Percentiles rank a stretch among this genome's conserved stretches.
Conservation (phyloP, 2,113 vertebrate species). For the Chinchilla lanigera region DNA sequence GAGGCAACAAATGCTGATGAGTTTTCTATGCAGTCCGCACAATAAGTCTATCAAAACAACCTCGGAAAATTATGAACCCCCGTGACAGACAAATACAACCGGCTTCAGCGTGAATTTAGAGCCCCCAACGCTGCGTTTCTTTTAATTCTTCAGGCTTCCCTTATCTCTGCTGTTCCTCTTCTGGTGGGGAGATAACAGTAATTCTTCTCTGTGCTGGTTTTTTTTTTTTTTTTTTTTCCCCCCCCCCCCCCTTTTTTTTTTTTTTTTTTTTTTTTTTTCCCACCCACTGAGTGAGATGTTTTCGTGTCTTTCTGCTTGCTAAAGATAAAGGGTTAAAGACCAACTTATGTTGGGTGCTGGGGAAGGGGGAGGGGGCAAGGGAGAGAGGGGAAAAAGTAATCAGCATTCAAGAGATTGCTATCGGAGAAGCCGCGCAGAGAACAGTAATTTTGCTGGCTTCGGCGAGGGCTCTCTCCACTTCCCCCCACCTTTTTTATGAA, state of each 20-base stretch:
- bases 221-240: slow-evolving; percentile 75
- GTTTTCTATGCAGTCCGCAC: slow-evolving; percentile 97
- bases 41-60: slow-evolving; percentile 98
- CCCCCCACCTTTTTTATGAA: slow-evolving; percentile 88
- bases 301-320: slow-evolving; percentile 97
- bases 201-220: slow-evolving; percentile 94
- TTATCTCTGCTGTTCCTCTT: slow-evolving; percentile 97
- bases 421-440: slow-evolving; percentile 93
- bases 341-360: slow-evolving; percentile 93
- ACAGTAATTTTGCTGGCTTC: slow-evolving; percentile 94
- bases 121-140: slow-evolving; percentile 93
- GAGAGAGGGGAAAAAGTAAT: slow-evolving; percentile 88
- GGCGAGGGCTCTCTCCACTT: slow-evolving; percentile 80
- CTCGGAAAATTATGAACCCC: slow-evolving; percentile 92
- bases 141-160: slow-evolving; percentile 95
- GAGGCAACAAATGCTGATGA: slow-evolving; percentile 98
- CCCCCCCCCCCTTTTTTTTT: slow-evolving; percentile 54
- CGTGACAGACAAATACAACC: slow-evolving; percentile 93
- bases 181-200: slow-evolving; percentile 99
- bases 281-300: slow-evolving; percentile 93
- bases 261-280: slow-evolving; percentile 83
- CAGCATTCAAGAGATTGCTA: slow-evolving; percentile 99
- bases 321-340: slow-evolving; percentile 99
- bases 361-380: slow-evolving; percentile 66
- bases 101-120: slow-evolving; percentile 94